Conservation (phyloP, 2,113 vertebrate species). For the Phycodurus eques region DNA sequence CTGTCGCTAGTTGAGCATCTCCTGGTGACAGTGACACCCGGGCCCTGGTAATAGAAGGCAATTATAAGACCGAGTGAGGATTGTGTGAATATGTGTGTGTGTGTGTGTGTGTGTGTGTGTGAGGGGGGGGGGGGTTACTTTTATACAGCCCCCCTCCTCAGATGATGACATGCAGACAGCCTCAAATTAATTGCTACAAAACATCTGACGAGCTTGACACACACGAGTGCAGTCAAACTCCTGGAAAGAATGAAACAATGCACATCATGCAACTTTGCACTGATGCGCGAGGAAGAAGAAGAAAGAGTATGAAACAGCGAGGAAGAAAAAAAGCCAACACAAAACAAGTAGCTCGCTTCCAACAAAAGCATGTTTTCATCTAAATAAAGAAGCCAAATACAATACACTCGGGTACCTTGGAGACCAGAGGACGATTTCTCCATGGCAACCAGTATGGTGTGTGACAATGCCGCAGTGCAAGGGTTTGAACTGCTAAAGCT, state of each 20-base stretch:
- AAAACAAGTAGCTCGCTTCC: constrained; percentile 65
- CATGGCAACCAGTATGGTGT: constrained; percentile 78
- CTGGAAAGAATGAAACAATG: constrained; percentile 70
- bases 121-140: constrained; percentile 63
- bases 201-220: constrained; percentile 67
- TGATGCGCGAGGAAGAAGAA: constrained; percentile 58
- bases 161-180: constrained; percentile 70
- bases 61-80: constrained; percentile 72
- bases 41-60: constrained; percentile 70
- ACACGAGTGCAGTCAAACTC: constrained; percentile 65
- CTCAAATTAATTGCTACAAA: constrained; percentile 75
- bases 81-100: constrained; percentile 39
- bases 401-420: constrained; percentile 80
- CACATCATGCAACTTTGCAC: constrained; percentile 51
- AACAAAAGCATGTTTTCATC: constrained; percentile 79
- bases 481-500: constrained; percentile 73
- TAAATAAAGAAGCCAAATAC: constrained; percentile 81
- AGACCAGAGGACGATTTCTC: constrained; percentile 80
- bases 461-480: constrained; percentile 73
- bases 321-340: constrained; percentile 41
- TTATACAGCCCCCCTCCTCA: constrained; percentile 67
- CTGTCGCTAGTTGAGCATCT: constrained; percentile 61
- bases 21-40: constrained; percentile 69
- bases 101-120: constrained; percentile 18
- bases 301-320: constrained; percentile 59